These are phyloP conservation scores for Vombatus ursinus DNA, from an alignment of 2,113 vertebrate genomes.

Conservation along the genomic window DNA sequence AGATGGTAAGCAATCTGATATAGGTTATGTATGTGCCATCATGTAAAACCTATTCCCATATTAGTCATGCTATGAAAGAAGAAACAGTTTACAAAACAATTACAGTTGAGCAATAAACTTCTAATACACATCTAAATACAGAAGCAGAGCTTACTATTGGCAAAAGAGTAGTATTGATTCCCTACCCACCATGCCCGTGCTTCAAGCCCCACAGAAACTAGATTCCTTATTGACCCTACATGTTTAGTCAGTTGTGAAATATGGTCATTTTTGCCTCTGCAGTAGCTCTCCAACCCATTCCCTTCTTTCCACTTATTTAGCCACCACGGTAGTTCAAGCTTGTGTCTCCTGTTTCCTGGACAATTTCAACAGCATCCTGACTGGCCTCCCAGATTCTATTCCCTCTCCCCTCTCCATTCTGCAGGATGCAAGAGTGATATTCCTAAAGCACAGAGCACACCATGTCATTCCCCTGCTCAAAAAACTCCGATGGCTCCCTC, in stretches of 20 bases:
- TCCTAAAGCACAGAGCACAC: not conserved
- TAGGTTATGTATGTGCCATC: not conserved
- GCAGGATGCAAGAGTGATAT: not conserved
- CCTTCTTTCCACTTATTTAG: not conserved
- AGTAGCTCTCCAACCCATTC: not conserved
- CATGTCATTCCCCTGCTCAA: not conserved
- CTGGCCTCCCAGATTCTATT: not conserved
- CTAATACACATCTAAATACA: not conserved
- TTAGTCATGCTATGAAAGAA: not conserved
- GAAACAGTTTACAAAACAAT: not conserved
- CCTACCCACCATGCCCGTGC: not conserved
- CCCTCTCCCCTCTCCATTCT: not conserved
- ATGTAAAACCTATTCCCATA: not conserved
- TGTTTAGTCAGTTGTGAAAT: not conserved
- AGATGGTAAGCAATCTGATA: not conserved
- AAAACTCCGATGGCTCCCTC: not conserved
- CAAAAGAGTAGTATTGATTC: not conserved
- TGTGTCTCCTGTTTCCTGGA: not conserved
- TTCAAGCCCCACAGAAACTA: not conserved
- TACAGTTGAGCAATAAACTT: not conserved
- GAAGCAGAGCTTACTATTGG: not conserved
- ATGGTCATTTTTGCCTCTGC: not conserved
- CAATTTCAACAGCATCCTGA: not conserved
- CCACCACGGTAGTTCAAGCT: not conserved
- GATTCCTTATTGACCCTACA: not conserved